A percentile compares a stretch with the other conserved stretches of the same genome.
Conservation (phyloP, 2,797 vertebrate genomes). For the Pyrocephalus nanus region DNA sequence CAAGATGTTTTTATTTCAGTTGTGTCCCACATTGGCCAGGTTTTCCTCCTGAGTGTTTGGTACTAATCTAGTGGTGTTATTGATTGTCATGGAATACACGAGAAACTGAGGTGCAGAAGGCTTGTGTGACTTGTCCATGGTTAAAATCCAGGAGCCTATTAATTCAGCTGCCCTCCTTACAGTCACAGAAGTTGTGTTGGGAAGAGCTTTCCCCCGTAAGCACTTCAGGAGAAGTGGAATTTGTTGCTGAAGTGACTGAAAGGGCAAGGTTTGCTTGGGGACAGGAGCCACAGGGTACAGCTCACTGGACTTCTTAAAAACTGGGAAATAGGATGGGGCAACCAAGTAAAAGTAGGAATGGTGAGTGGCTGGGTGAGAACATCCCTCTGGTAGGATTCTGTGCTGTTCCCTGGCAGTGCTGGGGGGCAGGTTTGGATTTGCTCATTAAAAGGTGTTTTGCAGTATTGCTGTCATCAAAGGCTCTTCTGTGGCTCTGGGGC, state of each 20-base stretch:
- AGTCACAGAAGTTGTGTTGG: background rate
- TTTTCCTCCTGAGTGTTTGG: background rate
- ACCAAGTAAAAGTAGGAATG: background rate
- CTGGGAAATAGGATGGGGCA: background rate
- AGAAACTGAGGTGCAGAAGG: background rate
- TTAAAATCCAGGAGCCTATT: background rate
- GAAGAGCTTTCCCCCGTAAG: background rate
- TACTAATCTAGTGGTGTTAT: background rate
- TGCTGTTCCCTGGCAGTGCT: background rate
- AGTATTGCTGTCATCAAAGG: background rate
- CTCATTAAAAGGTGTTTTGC: background rate
- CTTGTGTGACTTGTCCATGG: background rate
- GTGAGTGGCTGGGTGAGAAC: background rate
- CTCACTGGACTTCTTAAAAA: background rate
- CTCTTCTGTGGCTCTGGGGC: background rate
- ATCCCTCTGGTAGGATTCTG: background rate
- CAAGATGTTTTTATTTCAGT: constrained; percentile 5
- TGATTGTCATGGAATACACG: background rate
- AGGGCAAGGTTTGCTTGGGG: background rate
- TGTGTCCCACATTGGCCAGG: background rate
- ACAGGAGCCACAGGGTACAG: background rate
- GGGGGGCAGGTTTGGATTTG: background rate
- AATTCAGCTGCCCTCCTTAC: background rate
- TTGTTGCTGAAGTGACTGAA: background rate
- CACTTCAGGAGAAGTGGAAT: background rate